Conservation (phyloP, 2,113 vertebrate genomes). For the Pituophis catenifer region DNA sequence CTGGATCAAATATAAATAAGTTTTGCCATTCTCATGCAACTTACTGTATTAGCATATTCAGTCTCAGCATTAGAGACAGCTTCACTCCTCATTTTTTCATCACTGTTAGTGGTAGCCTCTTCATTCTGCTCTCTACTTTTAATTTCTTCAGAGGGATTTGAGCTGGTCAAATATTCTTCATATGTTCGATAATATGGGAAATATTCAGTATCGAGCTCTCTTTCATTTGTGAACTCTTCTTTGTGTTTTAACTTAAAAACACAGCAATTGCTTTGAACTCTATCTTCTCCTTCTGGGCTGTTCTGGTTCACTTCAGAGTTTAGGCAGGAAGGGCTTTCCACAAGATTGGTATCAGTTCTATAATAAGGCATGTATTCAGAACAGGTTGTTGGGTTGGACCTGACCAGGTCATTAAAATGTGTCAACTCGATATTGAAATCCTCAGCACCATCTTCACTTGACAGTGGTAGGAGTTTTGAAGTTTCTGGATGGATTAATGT, state of each 20-base stretch:
- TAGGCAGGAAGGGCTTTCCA: background rate
- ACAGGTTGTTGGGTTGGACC: background rate
- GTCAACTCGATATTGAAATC: background rate
- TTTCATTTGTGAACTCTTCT: slow-evolving; percentile 7
- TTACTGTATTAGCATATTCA: slow-evolving; percentile 21
- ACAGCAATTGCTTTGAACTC: background rate
- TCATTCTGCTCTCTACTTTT: background rate
- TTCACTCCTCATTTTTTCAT: background rate
- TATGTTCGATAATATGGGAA: slow-evolving; percentile 47
- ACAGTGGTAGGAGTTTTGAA: fast-evolving
- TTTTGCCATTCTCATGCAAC: background rate
- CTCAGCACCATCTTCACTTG: background rate
- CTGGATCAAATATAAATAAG: background rate
- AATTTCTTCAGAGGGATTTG: background rate
- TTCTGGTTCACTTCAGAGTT: background rate
- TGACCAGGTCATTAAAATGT: background rate
- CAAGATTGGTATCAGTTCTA: slow-evolving; percentile 7
- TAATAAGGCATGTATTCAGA: slow-evolving; percentile 49
- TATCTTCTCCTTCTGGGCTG: background rate
- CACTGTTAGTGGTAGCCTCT: background rate
- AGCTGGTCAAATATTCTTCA: slow-evolving; percentile 37
- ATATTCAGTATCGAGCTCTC: slow-evolving; percentile 6
- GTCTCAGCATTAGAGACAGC: background rate
- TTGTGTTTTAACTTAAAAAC: background rate
- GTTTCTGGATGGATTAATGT: background rate